A percentile compares a stretch with the other conserved stretches of the same genome.
These are phyloP conservation scores for Falco biarmicus DNA, from an alignment of 2,797 vertebrate species.

Conservation along the genomic window DNA sequence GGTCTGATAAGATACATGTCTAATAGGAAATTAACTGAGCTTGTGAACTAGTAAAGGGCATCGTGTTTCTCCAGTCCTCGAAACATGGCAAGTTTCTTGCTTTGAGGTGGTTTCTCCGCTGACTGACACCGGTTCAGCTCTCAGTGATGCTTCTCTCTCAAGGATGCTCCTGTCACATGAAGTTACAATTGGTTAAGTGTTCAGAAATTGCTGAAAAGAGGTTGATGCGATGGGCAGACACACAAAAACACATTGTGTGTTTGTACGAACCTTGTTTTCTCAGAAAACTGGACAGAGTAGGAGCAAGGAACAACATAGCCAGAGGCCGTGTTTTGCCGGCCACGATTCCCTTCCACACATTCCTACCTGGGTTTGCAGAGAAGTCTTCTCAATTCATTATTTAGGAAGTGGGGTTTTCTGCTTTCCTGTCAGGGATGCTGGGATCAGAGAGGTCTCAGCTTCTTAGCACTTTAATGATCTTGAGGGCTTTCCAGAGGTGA, in stretches of 20 bases:
- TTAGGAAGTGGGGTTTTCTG: neutral
- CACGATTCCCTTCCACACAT: fast-evolving
- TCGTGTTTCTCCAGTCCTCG: neutral
- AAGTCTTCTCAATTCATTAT: neutral
- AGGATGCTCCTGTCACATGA: neutral
- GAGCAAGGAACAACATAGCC: neutral
- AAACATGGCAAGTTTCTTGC: neutral
- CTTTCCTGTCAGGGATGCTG: neutral
- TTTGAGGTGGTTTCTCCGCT: neutral
- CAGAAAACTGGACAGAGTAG: neutral
- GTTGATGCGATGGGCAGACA: fast-evolving
- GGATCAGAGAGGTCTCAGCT: neutral
- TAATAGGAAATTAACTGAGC: neutral
- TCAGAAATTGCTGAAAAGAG: neutral
- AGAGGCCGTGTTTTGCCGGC: neutral
- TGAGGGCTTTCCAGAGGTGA: conserved; percentile 14
- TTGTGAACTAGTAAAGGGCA: neutral
- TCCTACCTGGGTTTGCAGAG: neutral
- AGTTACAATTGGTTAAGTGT: neutral
- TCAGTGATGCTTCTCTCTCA: neutral
- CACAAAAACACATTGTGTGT: neutral
- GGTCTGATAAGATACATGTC: neutral
- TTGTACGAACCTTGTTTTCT: neutral
- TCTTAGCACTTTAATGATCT: neutral
- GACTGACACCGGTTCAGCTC: neutral